Evolutionary conservation across 2,888 invertebrate genomes (phyloP).

Genomic region (Cryptops parisi): DNA sequence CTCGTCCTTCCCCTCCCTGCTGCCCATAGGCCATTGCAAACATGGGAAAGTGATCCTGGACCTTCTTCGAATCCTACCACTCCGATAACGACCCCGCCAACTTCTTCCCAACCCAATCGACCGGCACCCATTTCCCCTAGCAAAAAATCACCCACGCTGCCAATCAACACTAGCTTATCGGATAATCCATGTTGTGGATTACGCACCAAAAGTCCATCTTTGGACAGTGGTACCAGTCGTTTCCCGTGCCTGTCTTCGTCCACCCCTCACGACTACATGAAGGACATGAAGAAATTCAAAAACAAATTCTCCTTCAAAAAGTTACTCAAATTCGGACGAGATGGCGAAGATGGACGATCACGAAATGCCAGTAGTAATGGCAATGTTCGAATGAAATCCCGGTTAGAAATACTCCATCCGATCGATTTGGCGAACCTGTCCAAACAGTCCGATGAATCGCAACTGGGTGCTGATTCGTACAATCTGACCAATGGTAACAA

Average conservation of each 20-base stretch:
- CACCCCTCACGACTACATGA: slow-evolving; percentile 2
- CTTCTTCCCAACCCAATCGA: background rate
- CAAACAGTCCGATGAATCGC: background rate
- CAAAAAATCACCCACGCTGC: background rate
- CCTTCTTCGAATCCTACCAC: background rate
- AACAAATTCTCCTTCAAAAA: slow-evolving; percentile 68
- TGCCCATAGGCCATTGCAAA: background rate
- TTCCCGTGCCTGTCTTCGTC: slow-evolving; percentile 1
- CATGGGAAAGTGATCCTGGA: background rate
- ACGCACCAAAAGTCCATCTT: background rate
- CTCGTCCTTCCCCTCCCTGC: background rate
- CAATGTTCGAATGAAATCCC: slow-evolving; percentile 40
- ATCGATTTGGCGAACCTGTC: slow-evolving; percentile 39
- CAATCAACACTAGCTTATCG: background rate
- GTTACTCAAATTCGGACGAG: slow-evolving; percentile 48
- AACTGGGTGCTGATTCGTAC: background rate
- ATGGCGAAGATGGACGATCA: slow-evolving; percentile 36
- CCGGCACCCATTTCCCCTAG: background rate
- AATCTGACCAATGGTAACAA: too few relatives aligned
- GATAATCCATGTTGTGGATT: background rate
- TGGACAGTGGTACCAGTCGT: background rate
- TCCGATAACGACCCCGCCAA: background rate
- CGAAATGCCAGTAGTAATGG: background rate
- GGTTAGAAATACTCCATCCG: slow-evolving; percentile 75
- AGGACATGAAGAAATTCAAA: slow-evolving; percentile 23